Percentiles rank a stretch among this genome's conserved stretches.
Conservation (phyloP, 2,888 invertebrate species). For the Hypolimnas misippus region DNA sequence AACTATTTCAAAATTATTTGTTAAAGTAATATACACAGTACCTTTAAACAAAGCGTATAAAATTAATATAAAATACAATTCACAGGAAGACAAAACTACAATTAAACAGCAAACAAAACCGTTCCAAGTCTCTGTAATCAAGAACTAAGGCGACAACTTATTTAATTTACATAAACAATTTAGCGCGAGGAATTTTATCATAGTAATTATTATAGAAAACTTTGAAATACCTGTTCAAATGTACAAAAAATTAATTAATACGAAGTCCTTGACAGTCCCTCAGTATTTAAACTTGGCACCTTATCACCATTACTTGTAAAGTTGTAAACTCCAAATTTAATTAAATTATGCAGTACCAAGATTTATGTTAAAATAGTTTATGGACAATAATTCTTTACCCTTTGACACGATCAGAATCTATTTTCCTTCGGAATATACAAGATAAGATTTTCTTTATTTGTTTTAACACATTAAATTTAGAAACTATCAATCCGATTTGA, state of each 20-base stretch:
- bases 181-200: conserved; percentile 21
- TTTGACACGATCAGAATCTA: no score
- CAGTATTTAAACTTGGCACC: background rate
- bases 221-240: conserved; percentile 13
- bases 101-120: conserved; percentile 72
- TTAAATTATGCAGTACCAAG: background rate
- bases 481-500: no score
- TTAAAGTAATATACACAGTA: background rate
- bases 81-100: conserved; percentile 68
- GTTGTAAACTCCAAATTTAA: background rate
- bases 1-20: background rate
- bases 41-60: background rate
- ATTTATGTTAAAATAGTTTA: no score
- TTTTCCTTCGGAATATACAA: no score
- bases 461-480: no score
- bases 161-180: conserved; percentile 34
- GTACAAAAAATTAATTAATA: background rate
- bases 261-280: background rate
- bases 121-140: conserved; percentile 73
- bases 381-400: no score
- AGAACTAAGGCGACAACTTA: conserved; percentile 55
- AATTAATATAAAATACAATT: conserved; percentile 17
- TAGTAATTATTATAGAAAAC: conserved; percentile 12
- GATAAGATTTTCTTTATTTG: no score
- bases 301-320: background rate